phyloP scores from a whole-genome alignment of 2,888 invertebrate genomes.

The Bugulina stolonifera region DNA sequence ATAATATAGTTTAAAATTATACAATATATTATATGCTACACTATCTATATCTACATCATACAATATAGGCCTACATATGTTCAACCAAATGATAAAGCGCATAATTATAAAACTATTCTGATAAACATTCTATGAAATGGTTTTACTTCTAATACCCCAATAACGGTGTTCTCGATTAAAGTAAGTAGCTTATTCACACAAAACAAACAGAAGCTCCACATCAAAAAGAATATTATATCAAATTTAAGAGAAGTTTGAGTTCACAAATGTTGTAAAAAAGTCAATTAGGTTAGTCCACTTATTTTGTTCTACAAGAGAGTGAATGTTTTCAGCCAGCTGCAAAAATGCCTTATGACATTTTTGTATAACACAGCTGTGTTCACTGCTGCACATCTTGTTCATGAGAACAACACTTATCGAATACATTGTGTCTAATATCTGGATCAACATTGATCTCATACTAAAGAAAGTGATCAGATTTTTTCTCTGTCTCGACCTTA shows the following conservation, averaged over 20 bases:
- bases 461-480: constrained; percentile 2
- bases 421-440: not conserved
- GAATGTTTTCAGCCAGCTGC: constrained; percentile 5
- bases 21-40: too few species aligned
- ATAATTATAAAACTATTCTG: too few species aligned
- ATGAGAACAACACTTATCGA: not conserved
- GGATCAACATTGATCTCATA: not conserved
- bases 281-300: not conserved
- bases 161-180: too few species aligned
- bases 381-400: not conserved
- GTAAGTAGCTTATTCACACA: too few species aligned
- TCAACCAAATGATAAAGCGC: too few species aligned
- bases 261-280: not conserved
- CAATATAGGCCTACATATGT: too few species aligned
- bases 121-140: too few species aligned
- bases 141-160: too few species aligned
- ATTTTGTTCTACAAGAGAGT: not conserved
- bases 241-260: not conserved
- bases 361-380: not conserved
- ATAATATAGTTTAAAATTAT: too few species aligned
- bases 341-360: not conserved
- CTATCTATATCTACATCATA: too few species aligned
- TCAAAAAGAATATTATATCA: too few species aligned
- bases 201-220: too few species aligned
- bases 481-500: not conserved